Percentiles rank a stretch among this genome's conserved stretches.
phyloP scores from a whole-genome alignment of 2,797 vertebrate species.

The Gymnoscopelus braueri region DNA sequence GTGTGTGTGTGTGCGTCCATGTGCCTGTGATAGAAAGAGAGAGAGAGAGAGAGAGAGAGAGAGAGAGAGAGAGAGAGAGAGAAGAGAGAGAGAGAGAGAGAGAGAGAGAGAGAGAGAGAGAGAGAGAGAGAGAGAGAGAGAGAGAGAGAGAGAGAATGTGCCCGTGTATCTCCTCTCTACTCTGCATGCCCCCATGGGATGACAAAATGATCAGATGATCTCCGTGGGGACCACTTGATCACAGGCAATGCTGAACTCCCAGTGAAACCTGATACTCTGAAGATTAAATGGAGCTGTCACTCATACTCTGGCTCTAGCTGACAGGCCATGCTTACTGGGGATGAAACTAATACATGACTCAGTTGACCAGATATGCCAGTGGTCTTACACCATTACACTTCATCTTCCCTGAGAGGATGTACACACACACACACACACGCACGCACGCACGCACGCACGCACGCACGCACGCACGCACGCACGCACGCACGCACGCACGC shows the following conservation, averaged over 20 bases:
- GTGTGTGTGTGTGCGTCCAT: neutral
- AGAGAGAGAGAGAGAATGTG: too few relatives aligned
- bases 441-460: neutral
- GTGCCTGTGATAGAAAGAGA: too few relatives aligned
- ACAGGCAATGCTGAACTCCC: neutral
- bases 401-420: neutral
- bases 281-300: slow-evolving; percentile 21
- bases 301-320: slow-evolving; percentile 7
- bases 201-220: slow-evolving; percentile 14
- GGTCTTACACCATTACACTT: neutral
- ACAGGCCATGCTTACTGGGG: slow-evolving; percentile 1
- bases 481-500: neutral
- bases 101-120: too few relatives aligned
- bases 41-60: too few relatives aligned
- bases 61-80: too few relatives aligned
- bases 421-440: neutral
- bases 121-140: too few relatives aligned
- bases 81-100: too few relatives aligned
- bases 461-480: neutral
- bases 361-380: neutral
- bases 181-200: neutral
- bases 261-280: slow-evolving; percentile 10
- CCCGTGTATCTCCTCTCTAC: neutral
- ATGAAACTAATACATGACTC: slow-evolving; percentile 5
- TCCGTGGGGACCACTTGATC: slow-evolving; percentile 9